phyloP scores from a whole-genome alignment of 2,797 vertebrate species.

The Tiaroga cobitis region DNA sequence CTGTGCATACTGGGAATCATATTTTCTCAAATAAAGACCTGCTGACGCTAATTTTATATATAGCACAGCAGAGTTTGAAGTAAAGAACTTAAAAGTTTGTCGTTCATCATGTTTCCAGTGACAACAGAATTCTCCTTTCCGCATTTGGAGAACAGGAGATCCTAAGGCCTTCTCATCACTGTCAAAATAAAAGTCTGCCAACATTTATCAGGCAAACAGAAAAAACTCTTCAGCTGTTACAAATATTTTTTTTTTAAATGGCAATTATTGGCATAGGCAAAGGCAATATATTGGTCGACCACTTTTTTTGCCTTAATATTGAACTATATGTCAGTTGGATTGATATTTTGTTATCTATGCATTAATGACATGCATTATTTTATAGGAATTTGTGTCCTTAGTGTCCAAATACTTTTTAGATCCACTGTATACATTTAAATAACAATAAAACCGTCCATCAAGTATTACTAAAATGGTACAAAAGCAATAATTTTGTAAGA shows the following conservation, averaged over 20 bases:
- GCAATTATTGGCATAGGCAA: too few species aligned
- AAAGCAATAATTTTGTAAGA: not conserved
- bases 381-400: not conserved
- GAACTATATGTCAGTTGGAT: not conserved
- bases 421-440: not conserved
- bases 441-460: slow-evolving; percentile 9
- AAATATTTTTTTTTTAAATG: not conserved
- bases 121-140: not conserved
- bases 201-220: not conserved
- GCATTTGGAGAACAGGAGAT: not conserved
- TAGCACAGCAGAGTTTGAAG: not conserved
- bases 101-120: not conserved
- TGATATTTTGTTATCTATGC: not conserved
- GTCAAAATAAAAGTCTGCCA: not conserved
- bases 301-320: not conserved
- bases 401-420: not conserved
- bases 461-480: not conserved
- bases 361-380: not conserved
- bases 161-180: not conserved
- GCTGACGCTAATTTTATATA: not conserved
- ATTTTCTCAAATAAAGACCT: not conserved
- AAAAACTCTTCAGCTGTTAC: not conserved
- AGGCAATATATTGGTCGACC: not conserved
- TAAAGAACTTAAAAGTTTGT: not conserved
- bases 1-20: too few species aligned